These are phyloP conservation scores for Temnothorax rugatulus DNA, from an alignment of 2,888 invertebrate genomes.

Conservation along the genomic window DNA sequence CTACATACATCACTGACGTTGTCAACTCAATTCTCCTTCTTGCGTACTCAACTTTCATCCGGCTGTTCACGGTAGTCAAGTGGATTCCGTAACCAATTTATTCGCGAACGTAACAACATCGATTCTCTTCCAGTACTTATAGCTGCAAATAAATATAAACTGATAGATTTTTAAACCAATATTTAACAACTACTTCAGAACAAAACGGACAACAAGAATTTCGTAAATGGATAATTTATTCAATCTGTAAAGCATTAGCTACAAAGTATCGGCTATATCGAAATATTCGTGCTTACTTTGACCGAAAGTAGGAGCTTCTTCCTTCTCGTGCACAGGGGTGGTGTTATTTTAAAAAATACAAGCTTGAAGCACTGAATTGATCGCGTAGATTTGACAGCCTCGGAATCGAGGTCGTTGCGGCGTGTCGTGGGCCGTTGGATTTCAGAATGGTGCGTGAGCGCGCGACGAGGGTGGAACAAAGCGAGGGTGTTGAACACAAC, in stretches of 20 bases:
- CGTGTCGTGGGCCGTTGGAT: conserved; percentile 78
- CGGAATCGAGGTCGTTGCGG: conserved; percentile 72
- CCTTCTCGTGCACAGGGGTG: background rate
- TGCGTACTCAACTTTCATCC: conserved; percentile 32
- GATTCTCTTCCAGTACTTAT: background rate
- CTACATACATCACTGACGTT: conserved; percentile 76
- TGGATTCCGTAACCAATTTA: conserved; percentile 1
- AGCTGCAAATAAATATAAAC: background rate
- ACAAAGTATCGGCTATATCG: background rate
- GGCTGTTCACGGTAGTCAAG: conserved; percentile 6
- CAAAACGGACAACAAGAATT: background rate
- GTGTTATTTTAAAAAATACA: conserved; percentile 13
- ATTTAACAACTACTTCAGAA: background rate
- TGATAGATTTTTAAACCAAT: background rate
- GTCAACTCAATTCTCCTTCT: conserved; percentile 68
- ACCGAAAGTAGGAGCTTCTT: background rate
- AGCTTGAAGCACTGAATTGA: conserved; percentile 59
- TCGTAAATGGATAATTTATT: background rate
- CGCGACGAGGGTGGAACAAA: conserved; percentile 76
- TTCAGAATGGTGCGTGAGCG: conserved; percentile 71
- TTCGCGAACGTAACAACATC: background rate
- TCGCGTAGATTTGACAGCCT: conserved; percentile 46
- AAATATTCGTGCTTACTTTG: background rate
- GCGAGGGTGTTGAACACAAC: conserved; percentile 82
- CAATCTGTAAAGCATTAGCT: background rate